A percentile compares a stretch with the other conserved stretches of the same genome.
These are phyloP conservation scores for Mimas tiliae DNA, from an alignment of 2,888 invertebrate genomes.

Conservation along the genomic window DNA sequence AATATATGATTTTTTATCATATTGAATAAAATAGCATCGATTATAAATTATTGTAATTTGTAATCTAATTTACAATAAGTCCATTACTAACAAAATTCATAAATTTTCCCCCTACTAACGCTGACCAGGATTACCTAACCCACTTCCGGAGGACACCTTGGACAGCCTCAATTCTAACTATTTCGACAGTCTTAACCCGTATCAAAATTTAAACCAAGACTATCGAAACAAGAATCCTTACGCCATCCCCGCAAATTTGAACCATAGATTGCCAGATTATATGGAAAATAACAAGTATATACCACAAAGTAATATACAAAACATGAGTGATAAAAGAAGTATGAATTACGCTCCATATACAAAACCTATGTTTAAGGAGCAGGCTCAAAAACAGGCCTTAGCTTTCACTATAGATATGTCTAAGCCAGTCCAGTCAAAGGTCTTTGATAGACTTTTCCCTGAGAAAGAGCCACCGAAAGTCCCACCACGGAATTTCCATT, in stretches of 20 bases:
- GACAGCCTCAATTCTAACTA: constrained; percentile 76
- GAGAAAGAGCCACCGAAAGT: constrained; percentile 62
- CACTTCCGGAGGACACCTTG: constrained; percentile 67
- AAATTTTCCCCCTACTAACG: constrained; percentile 55
- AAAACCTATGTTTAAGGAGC: constrained; percentile 69
- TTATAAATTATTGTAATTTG: no score
- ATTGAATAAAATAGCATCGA: no score
- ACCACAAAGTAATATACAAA: constrained; percentile 60
- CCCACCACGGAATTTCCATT: constrained; percentile 71
- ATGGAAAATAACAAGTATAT: constrained; percentile 64
- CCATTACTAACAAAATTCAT: constrained; percentile 39
- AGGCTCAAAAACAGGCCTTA: constrained; percentile 60
- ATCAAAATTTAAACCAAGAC: constrained; percentile 61
- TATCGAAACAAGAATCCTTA: constrained; percentile 79
- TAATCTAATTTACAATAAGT: neutral
- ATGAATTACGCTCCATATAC: constrained; percentile 56
- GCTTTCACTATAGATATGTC: constrained; percentile 71
- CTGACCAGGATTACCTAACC: constrained; percentile 69
- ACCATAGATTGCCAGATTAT: constrained; percentile 74
- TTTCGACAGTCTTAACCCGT: constrained; percentile 76
- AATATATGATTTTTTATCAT: no score
- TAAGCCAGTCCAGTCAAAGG: constrained; percentile 67
- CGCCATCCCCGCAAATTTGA: constrained; percentile 80
- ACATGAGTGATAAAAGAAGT: constrained; percentile 51
- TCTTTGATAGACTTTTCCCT: constrained; percentile 75